phyloP scores from a whole-genome alignment of 2,113 vertebrate species.

The Candoia aspera region DNA sequence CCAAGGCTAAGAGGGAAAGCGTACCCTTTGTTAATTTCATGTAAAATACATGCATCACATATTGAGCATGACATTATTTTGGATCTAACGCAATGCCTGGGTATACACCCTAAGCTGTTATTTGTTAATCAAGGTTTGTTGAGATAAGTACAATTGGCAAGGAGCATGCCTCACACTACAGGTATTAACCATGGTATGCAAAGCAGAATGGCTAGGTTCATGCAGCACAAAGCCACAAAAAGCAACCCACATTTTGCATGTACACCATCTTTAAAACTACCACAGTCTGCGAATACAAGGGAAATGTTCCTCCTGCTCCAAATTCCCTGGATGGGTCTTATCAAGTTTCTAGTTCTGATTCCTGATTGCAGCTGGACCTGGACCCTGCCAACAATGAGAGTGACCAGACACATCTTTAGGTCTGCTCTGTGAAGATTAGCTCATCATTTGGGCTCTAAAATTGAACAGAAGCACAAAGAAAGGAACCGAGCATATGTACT shows the following conservation, averaged over 20 bases:
- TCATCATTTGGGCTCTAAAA: conserved; percentile 5
- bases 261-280: background rate
- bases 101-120: background rate
- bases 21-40: background rate
- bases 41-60: background rate
- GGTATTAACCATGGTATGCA: background rate
- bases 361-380: background rate
- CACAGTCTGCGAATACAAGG: background rate
- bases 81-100: background rate
- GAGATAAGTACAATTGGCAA: background rate
- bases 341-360: background rate
- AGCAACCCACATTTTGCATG: background rate
- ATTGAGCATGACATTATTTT: background rate
- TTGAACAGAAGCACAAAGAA: conserved; percentile 31
- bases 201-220: background rate
- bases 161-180: background rate
- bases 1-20: background rate
- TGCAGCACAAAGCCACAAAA: rapidly evolving
- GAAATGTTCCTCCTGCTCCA: background rate
- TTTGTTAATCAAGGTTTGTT: background rate
- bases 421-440: conserved; percentile 4
- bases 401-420: background rate
- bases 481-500: conserved; percentile 37
- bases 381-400: background rate
- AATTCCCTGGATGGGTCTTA: background rate